Conservation (phyloP, 2,113 vertebrate genomes). For the Rousettus leschenaultii region DNA sequence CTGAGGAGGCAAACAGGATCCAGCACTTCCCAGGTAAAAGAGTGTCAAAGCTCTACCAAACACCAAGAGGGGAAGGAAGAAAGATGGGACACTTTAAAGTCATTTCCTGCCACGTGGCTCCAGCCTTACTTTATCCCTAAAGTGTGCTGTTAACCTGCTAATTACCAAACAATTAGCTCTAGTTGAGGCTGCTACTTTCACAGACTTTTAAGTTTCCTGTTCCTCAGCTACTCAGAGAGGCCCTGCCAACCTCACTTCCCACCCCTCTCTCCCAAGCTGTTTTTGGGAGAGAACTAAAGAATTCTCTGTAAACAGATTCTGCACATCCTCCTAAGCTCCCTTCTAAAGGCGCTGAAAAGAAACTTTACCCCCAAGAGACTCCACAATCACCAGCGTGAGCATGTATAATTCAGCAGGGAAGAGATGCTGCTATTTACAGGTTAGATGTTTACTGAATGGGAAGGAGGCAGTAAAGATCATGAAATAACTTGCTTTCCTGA, state of each 20-base stretch:
- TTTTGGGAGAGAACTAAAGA: neutral
- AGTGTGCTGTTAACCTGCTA: conserved; percentile 46
- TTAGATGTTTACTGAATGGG: neutral
- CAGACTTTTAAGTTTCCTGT: neutral
- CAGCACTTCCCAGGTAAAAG: neutral
- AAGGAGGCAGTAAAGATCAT: neutral
- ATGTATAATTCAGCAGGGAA: neutral
- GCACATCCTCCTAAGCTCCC: neutral
- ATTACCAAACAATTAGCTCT: conserved; percentile 24
- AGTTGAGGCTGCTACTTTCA: neutral
- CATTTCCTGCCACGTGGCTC: neutral
- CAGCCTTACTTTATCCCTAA: neutral
- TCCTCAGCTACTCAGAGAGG: neutral
- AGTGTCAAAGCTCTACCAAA: neutral
- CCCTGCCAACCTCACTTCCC: neutral
- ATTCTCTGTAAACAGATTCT: neutral
- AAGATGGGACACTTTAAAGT: neutral
- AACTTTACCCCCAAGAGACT: neutral
- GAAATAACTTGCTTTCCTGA: neutral
- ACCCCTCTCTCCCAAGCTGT: no score
- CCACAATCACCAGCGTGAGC: rapidly evolving
- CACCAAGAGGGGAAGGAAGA: neutral
- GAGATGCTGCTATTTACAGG: neutral
- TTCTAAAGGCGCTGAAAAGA: neutral
- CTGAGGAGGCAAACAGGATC: neutral